Conservation (phyloP, 2,888 invertebrate species). For the Ophion slaviceki region DNA sequence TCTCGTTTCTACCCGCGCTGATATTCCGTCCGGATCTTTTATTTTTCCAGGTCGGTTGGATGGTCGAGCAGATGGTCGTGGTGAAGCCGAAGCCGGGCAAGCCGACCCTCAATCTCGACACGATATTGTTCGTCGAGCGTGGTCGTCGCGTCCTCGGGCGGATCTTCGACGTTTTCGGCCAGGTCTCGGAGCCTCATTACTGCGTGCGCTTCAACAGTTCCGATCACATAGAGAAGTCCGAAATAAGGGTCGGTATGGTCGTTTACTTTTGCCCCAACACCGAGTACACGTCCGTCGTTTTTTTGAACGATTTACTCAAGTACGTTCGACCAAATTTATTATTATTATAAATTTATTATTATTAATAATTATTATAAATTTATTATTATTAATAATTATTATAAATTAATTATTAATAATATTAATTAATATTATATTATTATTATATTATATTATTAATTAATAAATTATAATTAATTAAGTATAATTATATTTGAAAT, state of each 20-base stretch:
- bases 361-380: no score
- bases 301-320: conserved; percentile 90
- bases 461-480: no score
- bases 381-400: no score
- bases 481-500: no score
- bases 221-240: conserved; percentile 89
- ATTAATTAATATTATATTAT: no score
- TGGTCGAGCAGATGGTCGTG: conserved; percentile 86
- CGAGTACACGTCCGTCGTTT: conserved; percentile 90
- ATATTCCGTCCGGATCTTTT: not conserved
- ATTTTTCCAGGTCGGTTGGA: conserved; percentile 83
- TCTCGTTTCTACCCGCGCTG: not conserved
- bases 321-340: conserved; percentile 79
- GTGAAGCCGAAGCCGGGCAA: conserved; percentile 89
- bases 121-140: conserved; percentile 93
- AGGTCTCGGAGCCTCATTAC: conserved; percentile 93
- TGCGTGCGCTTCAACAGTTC: conserved; percentile 94
- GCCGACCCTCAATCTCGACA: conserved; percentile 93
- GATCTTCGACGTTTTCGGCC: conserved; percentile 97
- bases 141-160: conserved; percentile 91
- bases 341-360: not conserved
- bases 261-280: conserved; percentile 94
- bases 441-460: no score
- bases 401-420: no score
- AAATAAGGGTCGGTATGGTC: conserved; percentile 88